Conservation (phyloP, 2,113 vertebrate species). For the Verasper variegatus region DNA sequence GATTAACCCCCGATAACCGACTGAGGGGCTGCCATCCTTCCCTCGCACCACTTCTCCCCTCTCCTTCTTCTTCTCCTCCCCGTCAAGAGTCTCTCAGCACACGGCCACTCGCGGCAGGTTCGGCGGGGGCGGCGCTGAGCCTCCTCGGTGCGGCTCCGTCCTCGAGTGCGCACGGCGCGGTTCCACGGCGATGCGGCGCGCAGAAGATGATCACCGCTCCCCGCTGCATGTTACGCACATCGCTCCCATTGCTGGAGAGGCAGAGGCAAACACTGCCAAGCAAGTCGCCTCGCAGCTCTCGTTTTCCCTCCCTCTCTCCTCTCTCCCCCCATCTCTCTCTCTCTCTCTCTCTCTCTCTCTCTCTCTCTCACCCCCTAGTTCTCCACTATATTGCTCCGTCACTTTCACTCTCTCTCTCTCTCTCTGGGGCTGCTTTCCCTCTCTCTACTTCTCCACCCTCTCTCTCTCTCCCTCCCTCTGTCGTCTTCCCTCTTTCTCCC, state of each 20-base stretch:
- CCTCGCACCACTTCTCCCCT: conserved; percentile 19
- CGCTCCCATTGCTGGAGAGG: conserved; percentile 69
- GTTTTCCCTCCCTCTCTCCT: conserved; percentile 15
- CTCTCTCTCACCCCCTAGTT: not conserved
- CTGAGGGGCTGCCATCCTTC: conserved; percentile 52
- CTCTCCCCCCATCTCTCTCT: not conserved
- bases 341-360: not conserved
- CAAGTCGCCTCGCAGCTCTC: conserved; percentile 65
- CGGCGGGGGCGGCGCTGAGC: conserved; percentile 24
- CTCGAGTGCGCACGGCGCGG: conserved; percentile 62
- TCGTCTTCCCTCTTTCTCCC: not conserved
- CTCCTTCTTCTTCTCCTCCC: not conserved
- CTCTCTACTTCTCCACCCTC: not conserved
- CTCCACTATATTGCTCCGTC: conserved; percentile 6
- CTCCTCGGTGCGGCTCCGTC: conserved; percentile 34
- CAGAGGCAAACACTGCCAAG: conserved; percentile 59
- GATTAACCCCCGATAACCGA: conserved; percentile 61
- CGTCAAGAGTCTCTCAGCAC: conserved; percentile 3
- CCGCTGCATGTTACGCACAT: conserved; percentile 74
- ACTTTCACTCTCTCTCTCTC: conserved; percentile 37
- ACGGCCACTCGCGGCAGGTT: not conserved
- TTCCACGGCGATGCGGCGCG: conserved; percentile 65
- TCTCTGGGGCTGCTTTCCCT: conserved; percentile 12
- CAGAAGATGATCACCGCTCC: conserved; percentile 68
- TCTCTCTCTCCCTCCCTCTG: conserved; percentile 4